phyloP scores from a whole-genome alignment of 2,797 vertebrate genomes.

The Danio kyathit region DNA sequence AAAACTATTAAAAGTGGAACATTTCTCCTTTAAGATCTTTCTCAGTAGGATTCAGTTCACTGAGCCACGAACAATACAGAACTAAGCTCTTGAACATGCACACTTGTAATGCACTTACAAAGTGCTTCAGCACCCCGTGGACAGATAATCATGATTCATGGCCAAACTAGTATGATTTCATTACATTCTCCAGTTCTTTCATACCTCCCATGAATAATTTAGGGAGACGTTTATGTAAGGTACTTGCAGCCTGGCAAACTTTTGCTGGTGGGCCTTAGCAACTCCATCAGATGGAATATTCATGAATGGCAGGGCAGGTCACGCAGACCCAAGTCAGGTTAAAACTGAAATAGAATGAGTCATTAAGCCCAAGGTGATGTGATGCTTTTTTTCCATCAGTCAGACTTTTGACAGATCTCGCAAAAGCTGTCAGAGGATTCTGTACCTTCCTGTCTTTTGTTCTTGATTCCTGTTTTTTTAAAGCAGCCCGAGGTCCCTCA shows the following conservation, averaged over 20 bases:
- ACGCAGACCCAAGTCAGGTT: slow-evolving; percentile 59
- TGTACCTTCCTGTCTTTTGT: slow-evolving; percentile 36
- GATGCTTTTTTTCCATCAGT: slow-evolving; percentile 26
- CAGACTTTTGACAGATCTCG: slow-evolving; percentile 32
- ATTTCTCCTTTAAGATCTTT: slow-evolving; percentile 29
- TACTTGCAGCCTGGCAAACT: slow-evolving; percentile 64
- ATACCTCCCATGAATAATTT: slow-evolving; percentile 53
- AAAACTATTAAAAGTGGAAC: slow-evolving; percentile 4
- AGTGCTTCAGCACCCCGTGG: slow-evolving; percentile 34
- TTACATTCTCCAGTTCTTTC: slow-evolving; percentile 29
- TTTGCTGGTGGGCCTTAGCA: slow-evolving; percentile 62
- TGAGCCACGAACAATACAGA: slow-evolving; percentile 7
- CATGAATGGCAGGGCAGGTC: slow-evolving; percentile 63
- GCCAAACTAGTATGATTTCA: slow-evolving; percentile 34
- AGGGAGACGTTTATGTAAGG: slow-evolving; percentile 69
- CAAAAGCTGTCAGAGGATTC: slow-evolving; percentile 16
- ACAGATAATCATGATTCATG: slow-evolving; percentile 40
- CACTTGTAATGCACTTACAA: slow-evolving; percentile 48
- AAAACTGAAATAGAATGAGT: slow-evolving; percentile 24
- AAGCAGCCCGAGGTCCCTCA: slow-evolving; percentile 28
- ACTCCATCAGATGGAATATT: slow-evolving; percentile 72
- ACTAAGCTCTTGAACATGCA: slow-evolving; percentile 37
- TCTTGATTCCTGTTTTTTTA: slow-evolving; percentile 41
- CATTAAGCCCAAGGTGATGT: slow-evolving; percentile 23
- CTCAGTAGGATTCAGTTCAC: slow-evolving; percentile 17